Conservation (phyloP, 2,113 vertebrate species). For the Onychostruthus taczanowskii region DNA sequence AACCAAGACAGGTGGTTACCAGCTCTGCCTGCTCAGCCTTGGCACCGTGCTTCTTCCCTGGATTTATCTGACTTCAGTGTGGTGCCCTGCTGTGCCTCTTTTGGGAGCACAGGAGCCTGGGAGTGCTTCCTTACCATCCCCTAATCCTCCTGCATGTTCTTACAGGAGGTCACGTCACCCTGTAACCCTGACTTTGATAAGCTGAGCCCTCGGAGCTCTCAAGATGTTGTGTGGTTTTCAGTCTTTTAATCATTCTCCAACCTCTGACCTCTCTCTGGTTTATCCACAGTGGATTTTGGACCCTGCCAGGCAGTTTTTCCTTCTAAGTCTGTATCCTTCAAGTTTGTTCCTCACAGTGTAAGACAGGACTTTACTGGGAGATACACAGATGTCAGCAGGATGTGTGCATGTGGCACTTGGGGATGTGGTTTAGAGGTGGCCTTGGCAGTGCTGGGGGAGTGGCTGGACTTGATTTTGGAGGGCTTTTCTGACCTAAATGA, state of each 20-base stretch:
- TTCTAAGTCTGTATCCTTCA: not conserved
- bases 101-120: not conserved
- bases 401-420: not conserved
- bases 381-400: not conserved
- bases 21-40: not conserved
- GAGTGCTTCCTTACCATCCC: not conserved
- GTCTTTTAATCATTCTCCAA: not conserved
- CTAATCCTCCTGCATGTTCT: not conserved
- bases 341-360: not conserved
- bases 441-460: not conserved
- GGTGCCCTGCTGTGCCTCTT: not conserved
- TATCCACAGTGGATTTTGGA: not conserved
- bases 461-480: not conserved
- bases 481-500: accelerated
- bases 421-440: not conserved
- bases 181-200: not conserved
- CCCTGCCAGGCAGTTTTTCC: not conserved
- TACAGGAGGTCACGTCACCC: not conserved
- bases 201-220: accelerated
- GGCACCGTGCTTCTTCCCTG: not conserved
- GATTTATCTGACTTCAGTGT: not conserved
- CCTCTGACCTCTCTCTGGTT: not conserved
- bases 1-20: not conserved
- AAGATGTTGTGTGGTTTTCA: not conserved
- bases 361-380: not conserved